Evolutionary conservation across 2,797 vertebrate species (phyloP).

Genomic region (Cyclura pinguis): DNA sequence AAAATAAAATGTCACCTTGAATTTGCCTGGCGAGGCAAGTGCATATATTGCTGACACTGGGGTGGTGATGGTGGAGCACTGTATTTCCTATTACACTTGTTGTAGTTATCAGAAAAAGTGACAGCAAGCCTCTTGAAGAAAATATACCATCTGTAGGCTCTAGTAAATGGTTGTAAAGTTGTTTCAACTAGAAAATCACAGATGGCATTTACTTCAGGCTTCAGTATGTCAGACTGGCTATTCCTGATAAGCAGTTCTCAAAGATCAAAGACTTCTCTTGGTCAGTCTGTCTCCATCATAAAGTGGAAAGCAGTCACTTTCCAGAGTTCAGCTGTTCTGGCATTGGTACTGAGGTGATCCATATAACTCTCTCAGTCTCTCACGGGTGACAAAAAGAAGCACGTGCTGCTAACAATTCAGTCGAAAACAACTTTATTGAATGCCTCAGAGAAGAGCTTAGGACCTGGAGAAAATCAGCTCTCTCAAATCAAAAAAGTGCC

Average conservation of each 20-base stretch:
- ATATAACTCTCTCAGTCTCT: not conserved
- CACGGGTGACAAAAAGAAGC: conserved; percentile 22
- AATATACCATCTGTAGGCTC: not conserved
- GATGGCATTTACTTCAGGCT: not conserved
- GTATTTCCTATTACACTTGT: not conserved
- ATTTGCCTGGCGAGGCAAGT: conserved; percentile 41
- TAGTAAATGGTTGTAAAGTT: conserved; percentile 1
- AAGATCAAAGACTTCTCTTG: conserved; percentile 30
- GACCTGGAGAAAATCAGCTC: rapidly evolving
- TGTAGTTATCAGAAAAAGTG: not conserved
- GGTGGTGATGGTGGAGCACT: not conserved
- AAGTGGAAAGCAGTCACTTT: not conserved
- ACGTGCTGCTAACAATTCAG: not conserved
- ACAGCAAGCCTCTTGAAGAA: not conserved
- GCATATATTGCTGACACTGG: conserved; percentile 14
- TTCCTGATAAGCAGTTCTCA: conserved; percentile 22
- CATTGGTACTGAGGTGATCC: not conserved
- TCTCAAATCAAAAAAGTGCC: not conserved
- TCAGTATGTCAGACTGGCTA: not conserved
- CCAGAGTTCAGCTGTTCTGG: conserved; percentile 34
- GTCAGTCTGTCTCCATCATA: conserved; percentile 11
- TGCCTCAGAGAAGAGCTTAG: not conserved
- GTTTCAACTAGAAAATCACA: conserved; percentile 7
- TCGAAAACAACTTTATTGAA: not conserved
- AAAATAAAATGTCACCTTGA: conserved; percentile 59